Evolutionary conservation across 35 echinoderm and acorn worm species (phyloP).

Genomic region (Ophioderma brevispina): DNA sequence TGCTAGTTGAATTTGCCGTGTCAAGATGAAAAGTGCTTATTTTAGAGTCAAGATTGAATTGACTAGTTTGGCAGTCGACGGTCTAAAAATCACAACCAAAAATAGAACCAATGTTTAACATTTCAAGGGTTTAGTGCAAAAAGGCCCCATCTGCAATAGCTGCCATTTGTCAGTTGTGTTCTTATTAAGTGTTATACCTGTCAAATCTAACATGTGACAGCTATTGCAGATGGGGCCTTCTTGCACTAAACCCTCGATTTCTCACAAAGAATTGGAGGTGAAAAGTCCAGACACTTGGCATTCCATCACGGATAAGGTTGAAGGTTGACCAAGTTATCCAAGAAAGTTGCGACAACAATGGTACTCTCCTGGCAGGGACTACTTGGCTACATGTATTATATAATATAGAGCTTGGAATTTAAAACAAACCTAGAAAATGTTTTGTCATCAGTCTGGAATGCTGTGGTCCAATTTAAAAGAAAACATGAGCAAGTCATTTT

Average conservation of each 20-base stretch:
- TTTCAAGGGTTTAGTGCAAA: not conserved
- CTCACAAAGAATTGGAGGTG: not conserved
- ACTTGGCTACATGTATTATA: too few relatives aligned
- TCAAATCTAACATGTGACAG: not conserved
- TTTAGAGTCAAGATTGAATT: too few relatives aligned
- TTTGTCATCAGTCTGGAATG: not conserved
- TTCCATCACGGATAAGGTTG: not conserved
- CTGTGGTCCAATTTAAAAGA: not conserved
- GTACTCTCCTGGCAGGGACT: not conserved
- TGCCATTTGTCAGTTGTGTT: not conserved
- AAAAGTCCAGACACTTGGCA: not conserved
- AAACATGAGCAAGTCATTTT: not conserved
- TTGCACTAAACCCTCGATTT: not conserved
- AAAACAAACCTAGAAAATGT: not conserved
- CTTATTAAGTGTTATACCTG: not conserved
- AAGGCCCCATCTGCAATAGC: not conserved
- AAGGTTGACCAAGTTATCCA: not conserved
- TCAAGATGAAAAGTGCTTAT: too few relatives aligned
- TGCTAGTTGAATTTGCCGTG: too few relatives aligned
- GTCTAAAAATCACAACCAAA: too few relatives aligned
- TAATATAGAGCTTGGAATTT: too few relatives aligned
- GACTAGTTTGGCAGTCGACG: too few relatives aligned
- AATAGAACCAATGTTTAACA: too few relatives aligned
- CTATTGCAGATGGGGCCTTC: not conserved
- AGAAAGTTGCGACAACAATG: not conserved